These are phyloP conservation scores for Apteryx owenii DNA, from an alignment of 2,113 vertebrate genomes.

Conservation along the genomic window DNA sequence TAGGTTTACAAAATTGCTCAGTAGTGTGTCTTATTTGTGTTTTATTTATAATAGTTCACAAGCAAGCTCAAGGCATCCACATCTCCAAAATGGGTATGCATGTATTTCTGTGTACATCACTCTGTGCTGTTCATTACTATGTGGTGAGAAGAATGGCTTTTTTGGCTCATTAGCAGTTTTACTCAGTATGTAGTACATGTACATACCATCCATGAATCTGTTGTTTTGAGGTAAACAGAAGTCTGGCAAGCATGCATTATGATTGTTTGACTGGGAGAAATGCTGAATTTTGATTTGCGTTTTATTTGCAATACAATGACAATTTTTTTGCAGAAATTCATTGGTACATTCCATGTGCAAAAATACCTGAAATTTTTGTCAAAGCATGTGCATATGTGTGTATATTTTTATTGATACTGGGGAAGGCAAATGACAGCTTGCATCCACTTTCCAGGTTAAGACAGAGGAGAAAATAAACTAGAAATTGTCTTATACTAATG, in stretches of 20 bases:
- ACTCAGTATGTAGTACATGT: background rate
- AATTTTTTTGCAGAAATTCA: conserved; percentile 19
- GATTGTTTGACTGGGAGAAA: background rate
- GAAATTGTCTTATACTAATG: background rate
- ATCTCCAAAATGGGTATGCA: conserved; percentile 43
- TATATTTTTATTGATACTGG: background rate
- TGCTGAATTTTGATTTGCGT: conserved; percentile 25
- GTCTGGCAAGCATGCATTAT: conserved; percentile 20
- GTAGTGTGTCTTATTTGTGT: conserved; percentile 32
- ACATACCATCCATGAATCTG: background rate
- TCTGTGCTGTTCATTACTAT: conserved; percentile 14
- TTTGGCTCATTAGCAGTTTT: background rate
- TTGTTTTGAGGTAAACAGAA: conserved; percentile 2
- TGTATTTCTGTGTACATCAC: background rate
- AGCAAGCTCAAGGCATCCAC: conserved; percentile 39
- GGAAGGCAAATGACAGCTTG: background rate
- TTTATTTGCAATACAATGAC: conserved; percentile 37
- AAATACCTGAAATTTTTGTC: conserved; percentile 40
- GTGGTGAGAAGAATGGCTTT: conserved; percentile 40
- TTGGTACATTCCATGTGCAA: conserved; percentile 33
- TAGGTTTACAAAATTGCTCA: conserved; percentile 25
- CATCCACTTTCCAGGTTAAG: background rate
- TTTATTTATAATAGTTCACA: conserved; percentile 46
- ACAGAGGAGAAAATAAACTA: background rate
- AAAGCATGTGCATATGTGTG: background rate